Evolutionary conservation across 1,140 invertebrate species (phyloP), one percentile per base, ranked within the genome.

Genomic region (Ladona fulva): DNA sequence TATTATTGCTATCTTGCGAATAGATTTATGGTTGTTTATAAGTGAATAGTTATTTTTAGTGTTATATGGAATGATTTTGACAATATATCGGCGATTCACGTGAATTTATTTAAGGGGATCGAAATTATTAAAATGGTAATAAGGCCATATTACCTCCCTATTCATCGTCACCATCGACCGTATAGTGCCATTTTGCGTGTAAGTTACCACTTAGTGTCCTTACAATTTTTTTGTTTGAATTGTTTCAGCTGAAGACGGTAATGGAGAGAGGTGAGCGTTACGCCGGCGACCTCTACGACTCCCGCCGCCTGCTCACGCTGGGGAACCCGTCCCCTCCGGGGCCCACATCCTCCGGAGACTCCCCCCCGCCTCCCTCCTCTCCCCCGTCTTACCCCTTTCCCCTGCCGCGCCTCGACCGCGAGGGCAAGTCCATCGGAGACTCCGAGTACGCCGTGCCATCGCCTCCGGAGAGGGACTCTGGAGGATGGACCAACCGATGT

Each of bases 241-340:
- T 37, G 75, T 22, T 37, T 76, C 86, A 92, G 88, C 83, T 92
- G 80, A 92, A 92, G 83, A 92, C 91, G 80, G 91, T 92, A 78
- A 90, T 92, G 89, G 91, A 93, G 84, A 88, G 90, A 80, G 91
- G 90, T 82, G 91, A 92, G 84, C 91, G 91, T 83, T 91, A 91
- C 79, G 42, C 78, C 22, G 80, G 80, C 22, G 81, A 83, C 78
- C 80, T 86, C 79, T 91, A 87, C 84, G 89, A 90, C 81, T 87
- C 87, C 16, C 86, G 87, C 12, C 84, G 37, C 19, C 42, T 78
- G 42, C 59, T 66, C 85, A 83, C 59, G 84, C 83, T 78, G 82
- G 80, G 78, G 82, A 81, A 82, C n/a, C 29, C 42, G 74, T n/a
- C 75, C 22, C 25, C 37, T 79, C 83, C 24, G 82, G 83, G 77